phyloP scores from a whole-genome alignment of 2,888 invertebrate genomes.

The Dastarcus helophoroides region DNA sequence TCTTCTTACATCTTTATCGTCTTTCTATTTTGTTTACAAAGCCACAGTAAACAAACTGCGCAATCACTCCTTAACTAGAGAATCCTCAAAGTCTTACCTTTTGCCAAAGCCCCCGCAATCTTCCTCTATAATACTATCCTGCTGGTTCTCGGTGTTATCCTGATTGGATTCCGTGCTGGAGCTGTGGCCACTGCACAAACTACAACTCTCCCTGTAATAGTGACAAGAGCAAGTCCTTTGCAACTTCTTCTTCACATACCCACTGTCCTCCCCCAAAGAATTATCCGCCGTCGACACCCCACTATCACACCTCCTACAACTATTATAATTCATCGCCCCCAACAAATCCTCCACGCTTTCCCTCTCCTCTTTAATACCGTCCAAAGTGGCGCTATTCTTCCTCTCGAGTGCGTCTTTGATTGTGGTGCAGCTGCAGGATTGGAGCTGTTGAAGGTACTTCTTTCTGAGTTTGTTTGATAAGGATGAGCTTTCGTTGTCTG shows the following conservation, averaged over 20 bases:
- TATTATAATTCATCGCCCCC: conserved; percentile 40
- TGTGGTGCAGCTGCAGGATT: conserved; percentile 17
- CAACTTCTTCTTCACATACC: conserved; percentile 40
- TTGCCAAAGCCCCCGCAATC: conserved; percentile 34
- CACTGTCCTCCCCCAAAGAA: conserved; percentile 35
- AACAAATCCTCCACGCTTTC: conserved; percentile 37
- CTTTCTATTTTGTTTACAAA: conserved; percentile 1
- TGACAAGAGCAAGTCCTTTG: conserved; percentile 38
- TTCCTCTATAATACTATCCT: conserved; percentile 35
- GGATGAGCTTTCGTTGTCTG: conserved; percentile 33
- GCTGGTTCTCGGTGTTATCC: conserved; percentile 36
- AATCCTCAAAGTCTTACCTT: conserved; percentile 24
- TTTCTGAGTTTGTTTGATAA: conserved; percentile 36
- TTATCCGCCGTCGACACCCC: conserved; percentile 39
- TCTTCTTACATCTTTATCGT: too few relatives aligned
- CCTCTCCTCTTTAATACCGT: conserved; percentile 39
- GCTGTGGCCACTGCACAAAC: conserved; percentile 32
- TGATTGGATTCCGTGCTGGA: conserved; percentile 36
- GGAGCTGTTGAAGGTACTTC: conserved; percentile 35
- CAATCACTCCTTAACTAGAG: conserved; percentile 1
- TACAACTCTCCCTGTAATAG: conserved; percentile 34
- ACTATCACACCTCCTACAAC: conserved; percentile 45
- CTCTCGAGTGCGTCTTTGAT: conserved; percentile 30
- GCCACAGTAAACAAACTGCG: not conserved
- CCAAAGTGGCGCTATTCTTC: conserved; percentile 34